phyloP scores from a whole-genome alignment of 2,888 invertebrate genomes.

The Calliscelio sp. region DNA sequence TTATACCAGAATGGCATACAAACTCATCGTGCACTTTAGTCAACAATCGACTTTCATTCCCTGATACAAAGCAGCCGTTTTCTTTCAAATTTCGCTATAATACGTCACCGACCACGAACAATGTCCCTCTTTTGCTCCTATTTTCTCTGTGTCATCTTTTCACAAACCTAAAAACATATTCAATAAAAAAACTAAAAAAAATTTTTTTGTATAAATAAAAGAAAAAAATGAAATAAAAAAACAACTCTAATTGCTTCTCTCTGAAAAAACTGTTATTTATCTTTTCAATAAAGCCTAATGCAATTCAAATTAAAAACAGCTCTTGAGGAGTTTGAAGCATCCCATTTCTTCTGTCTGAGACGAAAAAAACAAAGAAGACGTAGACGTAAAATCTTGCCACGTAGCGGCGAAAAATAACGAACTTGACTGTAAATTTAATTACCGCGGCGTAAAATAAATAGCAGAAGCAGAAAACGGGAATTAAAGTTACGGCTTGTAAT shows the following conservation, averaged over 20 bases:
- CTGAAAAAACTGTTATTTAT: no score
- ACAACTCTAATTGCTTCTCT: no score
- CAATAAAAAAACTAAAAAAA: no score
- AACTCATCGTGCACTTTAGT: background rate
- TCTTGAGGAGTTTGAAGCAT: background rate
- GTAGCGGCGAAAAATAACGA: background rate
- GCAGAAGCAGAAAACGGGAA: background rate
- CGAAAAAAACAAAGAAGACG: background rate
- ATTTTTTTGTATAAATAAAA: no score
- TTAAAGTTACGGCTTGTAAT: constrained; percentile 32
- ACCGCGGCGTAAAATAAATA: constrained; percentile 33
- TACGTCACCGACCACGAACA: background rate
- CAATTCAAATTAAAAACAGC: background rate
- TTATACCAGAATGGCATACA: background rate
- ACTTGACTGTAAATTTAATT: constrained; percentile 27
- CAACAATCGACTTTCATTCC: constrained; percentile 7
- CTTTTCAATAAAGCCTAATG: background rate
- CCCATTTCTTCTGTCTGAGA: background rate
- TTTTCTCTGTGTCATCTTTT: background rate
- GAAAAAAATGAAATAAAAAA: no score
- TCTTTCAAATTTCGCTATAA: constrained; percentile 29
- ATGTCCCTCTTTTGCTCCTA: background rate
- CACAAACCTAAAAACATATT: no score
- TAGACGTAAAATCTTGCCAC: background rate
- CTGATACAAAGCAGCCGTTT: constrained; percentile 18